A percentile compares a stretch with the other conserved stretches of the same genome.
phyloP scores from a whole-genome alignment of 1,140 invertebrate genomes.

The Ephestia elutella region DNA sequence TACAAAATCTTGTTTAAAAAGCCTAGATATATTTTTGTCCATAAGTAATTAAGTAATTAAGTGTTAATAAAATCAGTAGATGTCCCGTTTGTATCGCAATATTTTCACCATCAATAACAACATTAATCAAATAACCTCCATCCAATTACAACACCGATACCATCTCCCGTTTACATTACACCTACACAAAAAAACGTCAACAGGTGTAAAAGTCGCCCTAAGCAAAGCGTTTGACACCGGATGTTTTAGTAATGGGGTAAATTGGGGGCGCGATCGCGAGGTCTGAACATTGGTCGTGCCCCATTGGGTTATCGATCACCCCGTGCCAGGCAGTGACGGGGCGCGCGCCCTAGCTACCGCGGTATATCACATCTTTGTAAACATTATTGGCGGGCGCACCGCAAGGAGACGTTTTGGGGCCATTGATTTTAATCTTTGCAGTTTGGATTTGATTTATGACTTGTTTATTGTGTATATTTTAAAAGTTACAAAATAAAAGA shows the following conservation, averaged over 20 bases:
- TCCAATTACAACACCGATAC: background rate
- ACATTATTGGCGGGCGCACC: conserved; percentile 5
- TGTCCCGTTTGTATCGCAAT: too few relatives aligned
- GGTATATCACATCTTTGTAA: conserved; percentile 9
- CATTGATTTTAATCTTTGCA: background rate
- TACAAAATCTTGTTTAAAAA: too few relatives aligned
- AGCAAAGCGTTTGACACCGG: conserved; percentile 7
- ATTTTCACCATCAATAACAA: too few relatives aligned
- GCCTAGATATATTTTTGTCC: too few relatives aligned
- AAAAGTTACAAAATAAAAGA: too few relatives aligned
- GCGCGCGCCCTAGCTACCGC: conserved; percentile 4
- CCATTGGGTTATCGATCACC: conserved; percentile 11
- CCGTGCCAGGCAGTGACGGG: conserved; percentile 10
- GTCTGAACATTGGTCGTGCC: conserved; percentile 3
- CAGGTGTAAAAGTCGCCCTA: conserved; percentile 6
- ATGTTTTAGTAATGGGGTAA: conserved; percentile 7
- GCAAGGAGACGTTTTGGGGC: conserved; percentile 8
- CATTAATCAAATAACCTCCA: background rate
- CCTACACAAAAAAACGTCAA: background rate
- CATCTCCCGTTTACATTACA: background rate
- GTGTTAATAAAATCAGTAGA: too few relatives aligned
- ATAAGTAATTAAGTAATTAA: too few relatives aligned
- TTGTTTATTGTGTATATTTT: background rate
- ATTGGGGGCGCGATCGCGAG: conserved; percentile 9
- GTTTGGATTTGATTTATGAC: background rate